Evolutionary conservation across 2,888 invertebrate species (phyloP).

Genomic region (Ormyrus pomaceus): DNA sequence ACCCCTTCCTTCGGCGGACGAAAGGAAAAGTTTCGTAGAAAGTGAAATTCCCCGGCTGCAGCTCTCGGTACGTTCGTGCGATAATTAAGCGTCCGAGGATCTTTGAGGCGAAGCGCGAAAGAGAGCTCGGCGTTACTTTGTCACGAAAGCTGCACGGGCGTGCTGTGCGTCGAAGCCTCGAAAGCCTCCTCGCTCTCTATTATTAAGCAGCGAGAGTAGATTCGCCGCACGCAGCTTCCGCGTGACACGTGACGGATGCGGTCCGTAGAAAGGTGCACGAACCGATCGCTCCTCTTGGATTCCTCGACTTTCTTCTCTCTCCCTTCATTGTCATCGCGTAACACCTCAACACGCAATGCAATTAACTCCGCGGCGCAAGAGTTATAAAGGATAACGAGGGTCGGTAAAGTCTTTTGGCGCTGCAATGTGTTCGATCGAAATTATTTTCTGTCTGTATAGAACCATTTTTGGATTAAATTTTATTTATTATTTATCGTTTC

Average conservation of each 20-base stretch:
- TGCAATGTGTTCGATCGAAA: too few species aligned
- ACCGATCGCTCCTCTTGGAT: not conserved
- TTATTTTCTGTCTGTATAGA: too few species aligned
- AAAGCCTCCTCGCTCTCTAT: too few species aligned
- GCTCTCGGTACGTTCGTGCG: conserved; percentile 14
- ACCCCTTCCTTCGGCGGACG: too few species aligned
- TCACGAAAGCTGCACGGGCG: conserved; percentile 17
- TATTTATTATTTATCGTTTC: too few species aligned
- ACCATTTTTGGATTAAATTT: too few species aligned
- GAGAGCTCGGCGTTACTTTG: conserved; percentile 28
- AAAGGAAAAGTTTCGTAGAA: too few species aligned
- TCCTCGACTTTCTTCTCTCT: not conserved
- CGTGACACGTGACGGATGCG: conserved; percentile 6
- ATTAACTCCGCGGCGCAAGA: conserved; percentile 17
- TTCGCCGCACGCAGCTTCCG: conserved; percentile 29
- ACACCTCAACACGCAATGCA: conserved; percentile 27
- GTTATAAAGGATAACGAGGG: too few species aligned
- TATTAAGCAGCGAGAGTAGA: too few species aligned
- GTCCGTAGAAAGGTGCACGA: conserved; percentile 11
- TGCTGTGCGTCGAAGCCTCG: not conserved
- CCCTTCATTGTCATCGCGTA: conserved; percentile 45
- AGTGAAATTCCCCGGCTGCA: too few species aligned
- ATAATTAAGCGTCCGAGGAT: conserved; percentile 35
- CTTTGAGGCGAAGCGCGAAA: not conserved
- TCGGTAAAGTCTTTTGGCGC: too few species aligned